Conservation (phyloP, 2,888 invertebrate genomes). For the Panzeria rudis region DNA sequence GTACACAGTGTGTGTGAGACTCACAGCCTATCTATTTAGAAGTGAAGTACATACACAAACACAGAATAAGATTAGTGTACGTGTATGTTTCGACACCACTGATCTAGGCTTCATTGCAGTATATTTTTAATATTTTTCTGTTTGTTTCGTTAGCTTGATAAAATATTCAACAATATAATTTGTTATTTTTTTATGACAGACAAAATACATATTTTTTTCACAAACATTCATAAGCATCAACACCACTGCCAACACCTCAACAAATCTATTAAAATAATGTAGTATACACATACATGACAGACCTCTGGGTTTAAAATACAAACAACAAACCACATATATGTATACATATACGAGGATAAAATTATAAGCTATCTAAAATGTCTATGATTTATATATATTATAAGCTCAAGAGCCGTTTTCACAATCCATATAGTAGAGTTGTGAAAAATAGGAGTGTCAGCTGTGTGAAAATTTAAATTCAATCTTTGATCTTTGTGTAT, state of each 20-base stretch:
- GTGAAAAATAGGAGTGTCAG: too few relatives aligned
- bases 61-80: too few relatives aligned
- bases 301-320: slow-evolving; percentile 28
- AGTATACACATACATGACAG: slow-evolving; percentile 35
- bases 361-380: too few relatives aligned
- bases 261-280: slow-evolving; percentile 10
- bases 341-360: neutral
- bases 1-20: too few relatives aligned
- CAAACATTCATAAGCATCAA: slow-evolving; percentile 38
- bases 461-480: too few relatives aligned
- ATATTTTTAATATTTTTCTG: slow-evolving; percentile 15
- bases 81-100: too few relatives aligned
- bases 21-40: too few relatives aligned
- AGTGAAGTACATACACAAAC: too few relatives aligned
- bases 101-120: slow-evolving; percentile 31
- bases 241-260: slow-evolving; percentile 51
- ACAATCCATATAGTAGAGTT: too few relatives aligned
- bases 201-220: slow-evolving; percentile 20
- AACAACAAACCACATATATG: slow-evolving; percentile 4
- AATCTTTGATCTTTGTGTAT: too few relatives aligned
- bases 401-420: too few relatives aligned
- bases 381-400: too few relatives aligned
- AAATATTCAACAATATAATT: slow-evolving; percentile 67
- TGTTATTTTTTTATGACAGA: slow-evolving; percentile 67
- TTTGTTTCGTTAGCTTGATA: slow-evolving; percentile 48